phyloP scores from a whole-genome alignment of 2,888 invertebrate genomes.

The Drosophila percnosoma region DNA sequence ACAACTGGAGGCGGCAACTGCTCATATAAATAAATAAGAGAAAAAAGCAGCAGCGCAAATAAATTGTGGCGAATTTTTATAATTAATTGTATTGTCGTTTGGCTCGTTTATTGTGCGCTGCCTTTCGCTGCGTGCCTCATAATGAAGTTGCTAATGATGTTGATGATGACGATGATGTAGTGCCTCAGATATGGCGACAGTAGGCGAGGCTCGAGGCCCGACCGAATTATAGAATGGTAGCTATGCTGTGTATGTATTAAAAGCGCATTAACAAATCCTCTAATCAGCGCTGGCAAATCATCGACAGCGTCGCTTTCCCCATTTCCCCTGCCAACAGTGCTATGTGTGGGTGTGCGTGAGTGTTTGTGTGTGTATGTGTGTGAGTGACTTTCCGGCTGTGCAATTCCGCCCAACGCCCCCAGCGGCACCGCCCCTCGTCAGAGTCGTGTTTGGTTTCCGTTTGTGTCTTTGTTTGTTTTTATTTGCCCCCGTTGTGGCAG shows the following conservation, averaged over 20 bases:
- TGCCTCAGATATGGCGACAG: conserved; percentile 51
- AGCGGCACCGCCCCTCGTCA: conserved; percentile 11
- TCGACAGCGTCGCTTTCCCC: conserved; percentile 18
- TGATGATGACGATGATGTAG: conserved; percentile 50
- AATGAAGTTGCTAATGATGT: conserved; percentile 33
- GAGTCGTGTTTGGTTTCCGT: conserved; percentile 49
- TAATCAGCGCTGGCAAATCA: conserved; percentile 74
- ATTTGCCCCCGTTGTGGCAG: conserved; percentile 44
- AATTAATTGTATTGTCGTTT: conserved; percentile 80
- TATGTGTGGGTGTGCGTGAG: conserved; percentile 13
- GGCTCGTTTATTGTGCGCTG: conserved; percentile 49
- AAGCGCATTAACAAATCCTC: conserved; percentile 79
- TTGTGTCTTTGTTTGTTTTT: conserved; percentile 48
- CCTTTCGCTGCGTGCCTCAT: conserved; percentile 21
- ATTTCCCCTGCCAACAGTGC: not conserved
- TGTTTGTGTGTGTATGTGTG: conserved; percentile 13
- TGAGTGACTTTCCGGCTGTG: conserved; percentile 50
- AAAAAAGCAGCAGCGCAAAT: conserved; percentile 70
- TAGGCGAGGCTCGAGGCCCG: conserved; percentile 38
- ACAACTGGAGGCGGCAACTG: conserved; percentile 48
- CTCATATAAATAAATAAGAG: conserved; percentile 61
- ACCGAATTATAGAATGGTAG: conserved; percentile 10
- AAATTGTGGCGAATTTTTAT: conserved; percentile 80
- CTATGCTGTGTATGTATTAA: conserved; percentile 56
- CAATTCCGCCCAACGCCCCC: conserved; percentile 31